A percentile compares a stretch with the other conserved stretches of the same genome.
Conservation (phyloP, 2,888 invertebrate genomes). For the Lepidochrysops patricia region DNA sequence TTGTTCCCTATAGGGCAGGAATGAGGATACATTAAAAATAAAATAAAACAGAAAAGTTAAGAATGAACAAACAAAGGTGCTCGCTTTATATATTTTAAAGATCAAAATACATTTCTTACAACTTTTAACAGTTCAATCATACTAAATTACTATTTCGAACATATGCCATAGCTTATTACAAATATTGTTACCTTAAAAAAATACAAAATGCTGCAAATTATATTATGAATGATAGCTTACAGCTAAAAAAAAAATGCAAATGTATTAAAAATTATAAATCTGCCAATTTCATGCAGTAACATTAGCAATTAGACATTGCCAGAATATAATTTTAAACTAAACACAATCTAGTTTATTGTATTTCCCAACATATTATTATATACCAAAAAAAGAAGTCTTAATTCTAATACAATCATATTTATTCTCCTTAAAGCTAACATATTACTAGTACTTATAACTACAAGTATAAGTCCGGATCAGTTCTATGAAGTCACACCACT, state of each 20-base stretch:
- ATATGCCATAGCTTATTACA: slow-evolving; percentile 43
- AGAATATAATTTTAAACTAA: slow-evolving; percentile 23
- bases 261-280: slow-evolving; percentile 40
- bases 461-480: slow-evolving; percentile 59
- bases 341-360: slow-evolving; percentile 46
- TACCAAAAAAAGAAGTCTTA: slow-evolving; percentile 58
- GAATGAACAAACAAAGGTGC: slow-evolving; percentile 38
- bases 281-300: slow-evolving; percentile 21
- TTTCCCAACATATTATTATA: slow-evolving; percentile 42
- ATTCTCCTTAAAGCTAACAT: slow-evolving; percentile 63
- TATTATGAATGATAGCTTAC: slow-evolving; percentile 46
- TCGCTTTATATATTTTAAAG: slow-evolving; percentile 68
- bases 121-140: slow-evolving; percentile 67
- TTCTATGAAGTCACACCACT: slow-evolving; percentile 59
- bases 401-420: slow-evolving; percentile 64
- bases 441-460: slow-evolving; percentile 59
- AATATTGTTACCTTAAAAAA: slow-evolving; percentile 50
- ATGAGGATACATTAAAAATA: slow-evolving; percentile 16
- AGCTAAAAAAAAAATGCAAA: slow-evolving; percentile 33
- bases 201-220: slow-evolving; percentile 57
- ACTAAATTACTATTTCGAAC: slow-evolving; percentile 62
- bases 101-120: slow-evolving; percentile 71
- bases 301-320: slow-evolving; percentile 11
- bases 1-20: not conserved
- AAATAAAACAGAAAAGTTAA: slow-evolving; percentile 14